phyloP scores from a whole-genome alignment of 2,888 invertebrate genomes.

The Plutella xylostella region DNA sequence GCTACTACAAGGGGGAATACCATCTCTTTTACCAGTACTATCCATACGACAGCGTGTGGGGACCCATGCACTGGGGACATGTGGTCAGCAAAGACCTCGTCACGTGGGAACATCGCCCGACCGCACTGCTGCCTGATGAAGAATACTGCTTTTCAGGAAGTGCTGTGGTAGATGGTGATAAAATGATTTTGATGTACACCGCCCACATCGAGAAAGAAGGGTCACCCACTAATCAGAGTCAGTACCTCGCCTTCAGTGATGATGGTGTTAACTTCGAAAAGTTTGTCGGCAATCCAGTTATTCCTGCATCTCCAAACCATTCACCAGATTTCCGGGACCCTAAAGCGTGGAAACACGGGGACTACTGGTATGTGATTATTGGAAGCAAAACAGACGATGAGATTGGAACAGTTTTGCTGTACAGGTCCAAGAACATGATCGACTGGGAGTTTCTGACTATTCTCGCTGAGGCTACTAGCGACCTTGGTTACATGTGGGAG shows the following conservation, averaged over 20 bases:
- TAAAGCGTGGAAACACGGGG: constrained; percentile 51
- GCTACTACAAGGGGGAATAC: constrained; percentile 56
- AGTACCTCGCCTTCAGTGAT: constrained; percentile 48
- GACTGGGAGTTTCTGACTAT: constrained; percentile 48
- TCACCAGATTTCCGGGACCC: constrained; percentile 62
- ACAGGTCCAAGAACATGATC: constrained; percentile 45
- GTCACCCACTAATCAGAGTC: constrained; percentile 38
- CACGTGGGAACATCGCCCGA: constrained; percentile 56
- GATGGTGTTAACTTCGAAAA: constrained; percentile 53
- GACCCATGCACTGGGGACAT: constrained; percentile 70
- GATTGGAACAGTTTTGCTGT: constrained; percentile 46
- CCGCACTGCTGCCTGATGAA: constrained; percentile 55
- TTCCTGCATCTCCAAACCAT: constrained; percentile 38
- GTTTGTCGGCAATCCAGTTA: constrained; percentile 50
- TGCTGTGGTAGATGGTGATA: constrained; percentile 44
- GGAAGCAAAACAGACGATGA: constrained; percentile 46
- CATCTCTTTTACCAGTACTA: constrained; percentile 68
- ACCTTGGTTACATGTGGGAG: constrained; percentile 62
- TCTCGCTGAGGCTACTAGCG: constrained; percentile 44
- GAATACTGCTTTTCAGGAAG: constrained; percentile 62
- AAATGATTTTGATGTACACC: constrained; percentile 49
- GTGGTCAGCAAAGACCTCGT: constrained; percentile 53
- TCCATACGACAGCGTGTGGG: constrained; percentile 53
- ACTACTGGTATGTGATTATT: constrained; percentile 51
- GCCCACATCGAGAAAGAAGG: constrained; percentile 31